Base-by-base conservation (phyloP, 2,888 invertebrate species). In the Hyposoter didymator region DNA sequence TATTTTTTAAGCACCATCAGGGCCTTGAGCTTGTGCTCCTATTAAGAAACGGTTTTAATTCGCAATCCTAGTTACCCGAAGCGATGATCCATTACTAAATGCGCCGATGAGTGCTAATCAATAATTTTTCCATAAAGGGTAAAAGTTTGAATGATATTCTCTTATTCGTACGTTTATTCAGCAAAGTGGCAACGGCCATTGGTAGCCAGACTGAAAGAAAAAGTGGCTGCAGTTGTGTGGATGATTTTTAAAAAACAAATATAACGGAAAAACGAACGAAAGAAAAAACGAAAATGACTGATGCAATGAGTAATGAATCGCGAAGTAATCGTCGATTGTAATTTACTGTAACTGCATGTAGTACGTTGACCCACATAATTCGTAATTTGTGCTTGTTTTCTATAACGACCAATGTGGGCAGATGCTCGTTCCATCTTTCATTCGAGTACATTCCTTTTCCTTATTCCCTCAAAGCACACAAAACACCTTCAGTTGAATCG, bases 321-420 rank as follows among this genome's bases (percentile, higher is more conserved):
- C 45, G 39, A 45, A 32, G 35, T 59, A 62, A 78, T 35, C 3
- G 62, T 76, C 69, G 70, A 72, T 78, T 78, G 35, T 72, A 62
- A 72, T 78, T 82, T 32, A 66, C 76, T 72, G 62, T 70, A 28
- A 35, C 28, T 52, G 35, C 32, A 35, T 64, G 52, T 76, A 82
- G 75, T 62, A 76, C 78, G 66, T 82, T 82, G 78, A 76, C 82
- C 82, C 78, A 82, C 66, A 82, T 82, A 78, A 78, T 82, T 45
- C 49, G 43, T 72, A 82, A 82, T 82, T 64, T 78, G 76, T 72
- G 82, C 76, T 78, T 72, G 70, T 66, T 59, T 59, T 82, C 64
- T 28, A 43, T 76, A 64, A 72, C 55, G 52, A 72, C 39, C 39
- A 52, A 64, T 76, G 82, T 82, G 82, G 82, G 82, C 72, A 49